Conservation (phyloP, 2,888 invertebrate species). For the Aspidiotus destructor region DNA sequence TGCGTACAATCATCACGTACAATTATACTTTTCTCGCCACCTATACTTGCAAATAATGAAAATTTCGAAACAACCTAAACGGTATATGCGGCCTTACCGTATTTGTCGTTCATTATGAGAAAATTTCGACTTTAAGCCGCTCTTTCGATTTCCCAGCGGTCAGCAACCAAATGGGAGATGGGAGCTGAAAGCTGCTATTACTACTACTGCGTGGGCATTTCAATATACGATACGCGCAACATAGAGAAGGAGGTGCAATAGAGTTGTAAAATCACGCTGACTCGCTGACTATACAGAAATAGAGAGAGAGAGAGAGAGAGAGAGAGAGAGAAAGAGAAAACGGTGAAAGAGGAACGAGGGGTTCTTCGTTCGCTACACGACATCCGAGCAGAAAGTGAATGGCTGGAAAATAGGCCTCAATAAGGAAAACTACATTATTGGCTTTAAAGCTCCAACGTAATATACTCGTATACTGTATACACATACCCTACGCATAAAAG, state of each 20-base stretch:
- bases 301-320: constrained; percentile 14
- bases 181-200: neutral
- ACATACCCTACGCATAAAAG: neutral
- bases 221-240: too few relatives aligned
- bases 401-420: constrained; percentile 34
- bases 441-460: constrained; percentile 17
- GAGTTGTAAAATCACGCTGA: constrained; percentile 27
- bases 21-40: neutral
- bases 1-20: too few relatives aligned
- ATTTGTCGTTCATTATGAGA: constrained; percentile 18
- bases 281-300: constrained; percentile 19
- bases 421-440: constrained; percentile 32
- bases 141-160: constrained; percentile 20
- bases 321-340: constrained; percentile 9
- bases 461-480: neutral
- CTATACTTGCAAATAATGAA: neutral
- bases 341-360: constrained; percentile 5
- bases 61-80: constrained; percentile 15
- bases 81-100: neutral
- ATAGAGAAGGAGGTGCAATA: constrained; percentile 28
- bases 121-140: constrained; percentile 13
- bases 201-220: too few relatives aligned
- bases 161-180: neutral
- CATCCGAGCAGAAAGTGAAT: constrained; percentile 30
- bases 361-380: constrained; percentile 28